A percentile compares a stretch with the other conserved stretches of the same genome.
phyloP scores from a whole-genome alignment of 2,113 vertebrate genomes.

The Chunga burmeisteri region DNA sequence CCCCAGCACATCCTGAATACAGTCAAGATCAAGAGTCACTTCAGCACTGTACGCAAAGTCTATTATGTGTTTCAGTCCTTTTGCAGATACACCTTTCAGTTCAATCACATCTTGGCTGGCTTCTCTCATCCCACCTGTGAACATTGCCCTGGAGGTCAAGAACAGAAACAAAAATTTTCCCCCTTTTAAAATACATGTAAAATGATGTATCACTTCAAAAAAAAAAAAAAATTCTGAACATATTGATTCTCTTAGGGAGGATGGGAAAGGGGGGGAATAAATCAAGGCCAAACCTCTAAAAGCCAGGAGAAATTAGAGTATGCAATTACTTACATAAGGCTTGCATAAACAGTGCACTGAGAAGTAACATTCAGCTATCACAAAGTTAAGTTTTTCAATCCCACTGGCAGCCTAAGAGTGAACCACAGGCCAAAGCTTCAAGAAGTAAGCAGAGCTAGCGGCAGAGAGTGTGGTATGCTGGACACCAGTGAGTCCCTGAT shows the following conservation, averaged over 20 bases:
- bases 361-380: background rate
- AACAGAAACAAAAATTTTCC: background rate
- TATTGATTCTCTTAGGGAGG: background rate
- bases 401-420: background rate
- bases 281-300: background rate
- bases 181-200: background rate
- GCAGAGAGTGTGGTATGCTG: background rate
- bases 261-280: background rate
- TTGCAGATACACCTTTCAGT: conserved; percentile 90
- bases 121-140: conserved; percentile 96
- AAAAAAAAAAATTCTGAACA: too few species aligned
- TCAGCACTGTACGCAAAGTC: conserved; percentile 97
- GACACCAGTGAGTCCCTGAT: accelerated
- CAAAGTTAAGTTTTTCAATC: background rate
- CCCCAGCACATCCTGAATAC: conserved; percentile 95
- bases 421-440: background rate
- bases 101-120: conserved; percentile 90
- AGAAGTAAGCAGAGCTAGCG: background rate
- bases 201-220: background rate
- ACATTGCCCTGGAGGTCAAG: conserved; percentile 89
- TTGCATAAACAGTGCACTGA: background rate
- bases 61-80: conserved; percentile 92
- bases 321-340: background rate
- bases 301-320: background rate
- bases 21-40: conserved; percentile 94